A percentile compares a stretch with the other conserved stretches of the same genome.
phyloP scores from a whole-genome alignment of 35 echinoderm and acorn worm species.

The Ophioderma brevispina region DNA sequence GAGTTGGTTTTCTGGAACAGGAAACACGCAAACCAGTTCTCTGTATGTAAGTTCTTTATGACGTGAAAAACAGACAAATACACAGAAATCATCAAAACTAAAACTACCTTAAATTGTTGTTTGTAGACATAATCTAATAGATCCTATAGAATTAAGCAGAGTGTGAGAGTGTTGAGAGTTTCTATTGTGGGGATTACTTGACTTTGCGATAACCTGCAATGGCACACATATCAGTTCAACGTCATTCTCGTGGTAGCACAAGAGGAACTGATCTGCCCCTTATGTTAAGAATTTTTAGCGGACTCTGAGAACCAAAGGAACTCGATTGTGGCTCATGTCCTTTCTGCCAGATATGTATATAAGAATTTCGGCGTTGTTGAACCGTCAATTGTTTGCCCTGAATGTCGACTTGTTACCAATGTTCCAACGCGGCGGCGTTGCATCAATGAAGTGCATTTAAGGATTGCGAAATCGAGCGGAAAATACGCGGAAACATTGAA shows the following conservation, averaged over 20 bases:
- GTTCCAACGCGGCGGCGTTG: background rate
- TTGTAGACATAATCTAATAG: too few relatives aligned
- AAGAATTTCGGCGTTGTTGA: background rate
- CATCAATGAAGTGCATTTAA: background rate
- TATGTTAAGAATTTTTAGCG: background rate
- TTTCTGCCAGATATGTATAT: background rate
- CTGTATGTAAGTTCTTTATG: too few relatives aligned
- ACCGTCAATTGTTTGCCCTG: background rate
- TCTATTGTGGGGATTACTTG: too few relatives aligned
- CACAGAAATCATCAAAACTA: too few relatives aligned
- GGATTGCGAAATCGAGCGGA: background rate
- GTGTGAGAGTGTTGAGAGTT: too few relatives aligned
- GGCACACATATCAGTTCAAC: too few relatives aligned
- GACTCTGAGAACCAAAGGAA: background rate
- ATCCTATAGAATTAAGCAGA: too few relatives aligned
- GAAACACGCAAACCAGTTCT: too few relatives aligned
- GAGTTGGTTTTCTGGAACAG: too few relatives aligned
- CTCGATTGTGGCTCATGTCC: background rate
- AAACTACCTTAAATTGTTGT: too few relatives aligned
- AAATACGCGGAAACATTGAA: background rate
- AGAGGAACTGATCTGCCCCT: background rate
- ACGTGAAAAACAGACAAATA: too few relatives aligned
- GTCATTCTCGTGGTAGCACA: background rate
- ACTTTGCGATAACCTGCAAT: too few relatives aligned
- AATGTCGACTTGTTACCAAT: background rate